Percentiles rank a stretch among this genome's conserved stretches.
Conservation (phyloP, 1,140 invertebrate genomes). For the Apolygus lucorum region DNA sequence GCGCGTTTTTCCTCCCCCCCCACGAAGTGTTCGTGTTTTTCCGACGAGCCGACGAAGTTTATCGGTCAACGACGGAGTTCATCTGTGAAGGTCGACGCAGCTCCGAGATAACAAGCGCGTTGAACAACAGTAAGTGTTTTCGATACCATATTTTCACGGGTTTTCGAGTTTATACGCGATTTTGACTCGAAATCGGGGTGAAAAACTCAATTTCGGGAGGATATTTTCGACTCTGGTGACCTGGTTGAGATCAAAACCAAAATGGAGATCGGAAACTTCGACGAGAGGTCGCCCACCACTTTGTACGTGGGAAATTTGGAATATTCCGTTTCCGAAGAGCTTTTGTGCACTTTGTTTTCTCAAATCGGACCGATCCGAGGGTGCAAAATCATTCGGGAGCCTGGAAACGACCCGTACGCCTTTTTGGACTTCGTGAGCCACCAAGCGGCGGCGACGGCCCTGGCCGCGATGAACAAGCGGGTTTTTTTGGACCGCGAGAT, state of each 20-base stretch:
- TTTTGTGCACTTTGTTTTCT: slow-evolving; percentile 85
- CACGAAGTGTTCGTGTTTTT: no score
- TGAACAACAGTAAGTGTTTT: neutral
- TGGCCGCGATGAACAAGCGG: slow-evolving; percentile 96
- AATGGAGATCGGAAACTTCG: slow-evolving; percentile 34
- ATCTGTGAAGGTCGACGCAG: neutral
- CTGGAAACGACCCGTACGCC: slow-evolving; percentile 94
- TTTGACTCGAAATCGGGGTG: no score
- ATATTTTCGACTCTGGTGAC: neutral
- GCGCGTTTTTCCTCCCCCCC: no score
- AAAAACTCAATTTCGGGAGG: neutral
- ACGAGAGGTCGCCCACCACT: slow-evolving; percentile 80
- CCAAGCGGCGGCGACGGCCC: slow-evolving; percentile 81
- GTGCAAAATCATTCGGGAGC: slow-evolving; percentile 96
- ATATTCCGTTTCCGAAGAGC: slow-evolving; percentile 82
- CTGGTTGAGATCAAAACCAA: slow-evolving; percentile 4
- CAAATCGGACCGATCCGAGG: slow-evolving; percentile 94
- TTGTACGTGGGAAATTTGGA: slow-evolving; percentile 96
- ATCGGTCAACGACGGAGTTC: neutral
- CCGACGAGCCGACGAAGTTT: neutral
- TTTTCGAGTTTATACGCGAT: neutral
- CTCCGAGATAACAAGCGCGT: neutral
- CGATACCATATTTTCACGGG: neutral
- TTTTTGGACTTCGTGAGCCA: slow-evolving; percentile 96
- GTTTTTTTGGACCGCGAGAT: slow-evolving; percentile 94